phyloP scores from a whole-genome alignment of 2,888 invertebrate genomes.

The Sussaba pulchella region DNA sequence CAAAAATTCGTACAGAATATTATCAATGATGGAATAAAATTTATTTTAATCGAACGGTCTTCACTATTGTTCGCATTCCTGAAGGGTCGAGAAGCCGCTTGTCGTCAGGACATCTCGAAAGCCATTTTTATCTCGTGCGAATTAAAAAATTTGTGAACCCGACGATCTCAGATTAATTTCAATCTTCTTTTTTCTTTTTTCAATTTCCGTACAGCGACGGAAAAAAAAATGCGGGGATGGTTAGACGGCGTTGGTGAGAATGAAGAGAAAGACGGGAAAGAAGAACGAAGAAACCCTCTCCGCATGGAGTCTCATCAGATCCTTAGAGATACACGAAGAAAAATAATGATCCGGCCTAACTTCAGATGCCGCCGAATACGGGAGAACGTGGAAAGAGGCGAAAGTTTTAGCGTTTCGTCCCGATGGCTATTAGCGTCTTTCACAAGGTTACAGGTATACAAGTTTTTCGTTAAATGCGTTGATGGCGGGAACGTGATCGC shows the following conservation, averaged over 20 bases:
- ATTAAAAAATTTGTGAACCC: neutral
- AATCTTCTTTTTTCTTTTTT: conserved; percentile 3
- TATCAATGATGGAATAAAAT: too few relatives aligned
- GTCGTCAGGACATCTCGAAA: neutral
- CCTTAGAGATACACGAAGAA: conserved; percentile 76
- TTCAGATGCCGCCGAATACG: conserved; percentile 53
- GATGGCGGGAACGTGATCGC: conserved; percentile 9
- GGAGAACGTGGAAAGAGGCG: conserved; percentile 46
- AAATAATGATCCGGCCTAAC: conserved; percentile 80
- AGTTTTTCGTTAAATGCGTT: conserved; percentile 45
- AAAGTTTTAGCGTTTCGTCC: conserved; percentile 42
- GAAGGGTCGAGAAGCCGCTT: too few relatives aligned
- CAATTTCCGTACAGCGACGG: conserved; percentile 14
- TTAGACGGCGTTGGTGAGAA: conserved; percentile 42
- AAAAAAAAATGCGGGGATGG: neutral
- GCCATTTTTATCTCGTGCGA: neutral
- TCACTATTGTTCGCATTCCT: too few relatives aligned
- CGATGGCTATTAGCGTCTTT: conserved; percentile 58
- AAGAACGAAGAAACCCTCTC: conserved; percentile 70
- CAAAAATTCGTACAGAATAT: too few relatives aligned
- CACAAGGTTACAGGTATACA: conserved; percentile 47
- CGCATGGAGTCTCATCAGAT: conserved; percentile 77
- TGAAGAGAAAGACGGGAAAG: neutral
- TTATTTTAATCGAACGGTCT: too few relatives aligned
- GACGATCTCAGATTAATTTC: neutral